These are phyloP conservation scores for Mesorhabditis spiculigera DNA, from an alignment of 2,888 invertebrate species.

Conservation along the genomic window DNA sequence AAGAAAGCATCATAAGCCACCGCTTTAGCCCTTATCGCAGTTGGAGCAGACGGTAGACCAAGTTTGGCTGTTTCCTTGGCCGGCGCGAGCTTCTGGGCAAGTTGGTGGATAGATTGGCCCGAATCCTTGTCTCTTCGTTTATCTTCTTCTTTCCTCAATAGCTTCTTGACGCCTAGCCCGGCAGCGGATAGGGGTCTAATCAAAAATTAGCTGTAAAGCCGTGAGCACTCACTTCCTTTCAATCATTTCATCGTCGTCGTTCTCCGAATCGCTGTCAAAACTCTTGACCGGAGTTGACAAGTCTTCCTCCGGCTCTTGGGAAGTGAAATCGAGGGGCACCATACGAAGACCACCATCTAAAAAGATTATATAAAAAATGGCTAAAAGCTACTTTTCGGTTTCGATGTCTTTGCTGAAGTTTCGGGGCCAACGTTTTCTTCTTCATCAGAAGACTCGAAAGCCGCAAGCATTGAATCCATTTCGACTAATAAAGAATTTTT, in stretches of 20 bases:
- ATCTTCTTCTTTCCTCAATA: background rate
- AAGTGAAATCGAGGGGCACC: too few species aligned
- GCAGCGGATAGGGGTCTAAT: background rate
- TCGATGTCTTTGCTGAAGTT: background rate
- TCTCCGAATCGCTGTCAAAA: background rate
- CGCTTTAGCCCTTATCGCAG: background rate
- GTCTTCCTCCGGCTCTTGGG: too few species aligned
- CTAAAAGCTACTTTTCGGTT: background rate
- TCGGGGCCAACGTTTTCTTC: background rate
- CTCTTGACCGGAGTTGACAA: background rate
- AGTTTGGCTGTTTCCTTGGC: background rate
- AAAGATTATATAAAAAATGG: too few species aligned
- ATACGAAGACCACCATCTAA: too few species aligned
- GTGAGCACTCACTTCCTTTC: background rate
- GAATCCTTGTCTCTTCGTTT: background rate
- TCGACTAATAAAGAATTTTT: background rate
- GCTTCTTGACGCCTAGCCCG: slow-evolving; percentile 1
- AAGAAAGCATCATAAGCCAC: background rate
- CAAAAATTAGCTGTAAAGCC: background rate
- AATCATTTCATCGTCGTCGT: background rate
- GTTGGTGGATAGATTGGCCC: background rate
- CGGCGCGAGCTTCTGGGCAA: background rate
- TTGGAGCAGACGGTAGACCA: background rate
- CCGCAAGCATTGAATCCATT: background rate
- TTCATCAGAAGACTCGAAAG: background rate